Percentiles rank a stretch among this genome's conserved stretches.
These are phyloP conservation scores for Chiridota heheva DNA, from an alignment of 35 echinoderm and acorn worm genomes.

Conservation along the genomic window DNA sequence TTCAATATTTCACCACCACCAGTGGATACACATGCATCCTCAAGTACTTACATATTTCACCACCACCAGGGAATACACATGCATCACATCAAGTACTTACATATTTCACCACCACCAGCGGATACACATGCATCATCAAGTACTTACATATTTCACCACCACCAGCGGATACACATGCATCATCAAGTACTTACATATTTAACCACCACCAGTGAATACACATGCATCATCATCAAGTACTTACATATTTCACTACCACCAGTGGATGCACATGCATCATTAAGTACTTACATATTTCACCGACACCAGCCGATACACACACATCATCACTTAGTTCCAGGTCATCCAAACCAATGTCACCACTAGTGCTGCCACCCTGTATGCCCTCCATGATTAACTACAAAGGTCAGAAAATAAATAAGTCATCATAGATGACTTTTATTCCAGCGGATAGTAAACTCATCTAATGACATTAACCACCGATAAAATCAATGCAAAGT, in stretches of 20 bases:
- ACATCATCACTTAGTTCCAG: slow-evolving; percentile 1
- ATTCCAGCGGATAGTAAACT: neutral
- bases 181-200: too few relatives aligned
- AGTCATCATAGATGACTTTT: neutral
- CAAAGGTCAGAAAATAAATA: neutral
- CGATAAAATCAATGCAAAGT: neutral
- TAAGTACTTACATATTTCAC: neutral
- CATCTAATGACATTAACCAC: neutral
- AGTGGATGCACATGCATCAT: neutral
- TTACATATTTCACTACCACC: neutral
- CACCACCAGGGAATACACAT: too few relatives aligned
- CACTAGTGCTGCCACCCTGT: neutral
- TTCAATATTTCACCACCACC: too few relatives aligned
- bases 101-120: too few relatives aligned
- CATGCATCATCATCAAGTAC: neutral
- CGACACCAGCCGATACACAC: neutral
- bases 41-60: too few relatives aligned
- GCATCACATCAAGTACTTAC: too few relatives aligned
- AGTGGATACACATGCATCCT: too few relatives aligned
- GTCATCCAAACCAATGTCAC: slow-evolving; percentile 39
- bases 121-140: too few relatives aligned
- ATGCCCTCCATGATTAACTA: slow-evolving; percentile 28
- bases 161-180: too few relatives aligned
- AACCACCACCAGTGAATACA: too few relatives aligned
- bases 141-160: too few relatives aligned